These are phyloP conservation scores for Lytechinus pictus DNA, from an alignment of 35 echinoderm and acorn worm species.

Conservation along the genomic window DNA sequence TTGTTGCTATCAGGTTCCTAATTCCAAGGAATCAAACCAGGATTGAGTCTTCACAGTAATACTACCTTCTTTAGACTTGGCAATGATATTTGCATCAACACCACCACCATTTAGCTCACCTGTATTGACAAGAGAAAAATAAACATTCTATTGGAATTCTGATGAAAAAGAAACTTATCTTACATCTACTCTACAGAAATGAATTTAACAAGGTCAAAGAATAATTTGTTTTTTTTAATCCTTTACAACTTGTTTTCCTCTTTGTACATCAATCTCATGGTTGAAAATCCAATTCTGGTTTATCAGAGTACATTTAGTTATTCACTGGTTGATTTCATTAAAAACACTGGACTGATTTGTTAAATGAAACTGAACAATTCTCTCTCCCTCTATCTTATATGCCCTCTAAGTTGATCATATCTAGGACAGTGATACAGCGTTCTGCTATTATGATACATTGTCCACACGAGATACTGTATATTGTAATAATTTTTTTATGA, in stretches of 20 bases:
- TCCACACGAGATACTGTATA: too few relatives aligned
- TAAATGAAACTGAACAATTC: too few relatives aligned
- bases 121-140: background rate
- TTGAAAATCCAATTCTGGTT: background rate
- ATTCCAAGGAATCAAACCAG: conserved; percentile 75
- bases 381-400: too few relatives aligned
- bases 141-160: background rate
- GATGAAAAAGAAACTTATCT: background rate
- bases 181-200: background rate
- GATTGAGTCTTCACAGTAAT: conserved; percentile 74
- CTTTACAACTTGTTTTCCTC: too few relatives aligned
- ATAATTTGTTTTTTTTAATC: background rate
- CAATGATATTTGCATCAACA: conserved; percentile 32
- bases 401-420: too few relatives aligned
- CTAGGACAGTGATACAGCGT: too few relatives aligned
- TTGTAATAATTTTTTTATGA: too few relatives aligned
- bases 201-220: background rate
- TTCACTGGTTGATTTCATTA: too few relatives aligned
- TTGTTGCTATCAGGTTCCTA: conserved; percentile 37
- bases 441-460: too few relatives aligned
- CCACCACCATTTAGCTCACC: conserved; percentile 57
- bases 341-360: too few relatives aligned
- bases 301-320: background rate
- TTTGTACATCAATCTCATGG: background rate
- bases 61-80: conserved; percentile 53